Evolutionary conservation across 2,113 vertebrate genomes (phyloP), one percentile per base, ranked within the genome.

Genomic region (Tetrao urogallus): DNA sequence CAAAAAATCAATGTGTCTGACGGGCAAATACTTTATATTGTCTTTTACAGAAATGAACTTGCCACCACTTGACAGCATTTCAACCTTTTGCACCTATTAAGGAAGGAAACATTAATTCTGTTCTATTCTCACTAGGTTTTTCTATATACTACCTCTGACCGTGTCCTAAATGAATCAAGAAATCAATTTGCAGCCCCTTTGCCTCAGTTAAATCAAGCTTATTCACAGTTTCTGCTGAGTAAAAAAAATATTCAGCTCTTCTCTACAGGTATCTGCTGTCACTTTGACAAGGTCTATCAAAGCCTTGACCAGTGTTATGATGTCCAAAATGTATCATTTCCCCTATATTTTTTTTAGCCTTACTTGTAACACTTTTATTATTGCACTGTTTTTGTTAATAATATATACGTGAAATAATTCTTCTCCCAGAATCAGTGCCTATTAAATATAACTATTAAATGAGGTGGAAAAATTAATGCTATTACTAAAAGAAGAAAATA

Each of bases 91-190:
- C 82, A 87, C 63, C 87, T 87, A 77, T 91, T 94, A 92, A 89
- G 75, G 72, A 87, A 93, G 82, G 71, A 94, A 95, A 93, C 71
- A 94, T 60, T 91, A 89, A 79, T 60, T 84, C 38, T 92, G 66
- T 77, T 72, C 74, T 94, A 45, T 91, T 89, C 42, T 73, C 84
- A 74, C 85, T 27, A 11, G 89, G 66, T 75, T 89, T 91, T 95
- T 92, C 84, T 87, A 22, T 85, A 45, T 80, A 50, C 81, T 92
- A 64, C 87, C 81, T 81, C 89, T 93, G 58, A 76, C 92, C 85
- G 89, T 92, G 89, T 80, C 87, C 60, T 92, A 95, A 96, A 96
- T 94, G 92, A 96, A 93, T 96, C 89, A 93, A 95, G 91, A 94
- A 95, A 96, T 94, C 95, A 95, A 95, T 94, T 85, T 93, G 43